Conservation (phyloP, 2,888 invertebrate species). For the Temnothorax unifasciatus region DNA sequence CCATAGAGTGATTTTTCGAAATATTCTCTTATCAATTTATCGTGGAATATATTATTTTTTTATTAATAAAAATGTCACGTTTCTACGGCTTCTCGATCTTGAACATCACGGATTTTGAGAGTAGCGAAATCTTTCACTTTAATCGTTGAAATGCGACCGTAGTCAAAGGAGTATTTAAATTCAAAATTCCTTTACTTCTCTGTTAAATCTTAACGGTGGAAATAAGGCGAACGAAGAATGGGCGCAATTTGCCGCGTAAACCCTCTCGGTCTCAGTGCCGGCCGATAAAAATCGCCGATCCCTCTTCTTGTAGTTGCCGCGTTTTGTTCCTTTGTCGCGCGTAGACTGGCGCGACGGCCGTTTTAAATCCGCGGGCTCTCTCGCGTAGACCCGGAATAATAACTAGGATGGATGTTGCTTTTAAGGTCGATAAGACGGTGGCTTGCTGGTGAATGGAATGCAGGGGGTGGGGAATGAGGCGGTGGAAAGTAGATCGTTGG, state of each 20-base stretch:
- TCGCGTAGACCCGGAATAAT: conserved; percentile 63
- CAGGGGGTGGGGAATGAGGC: background rate
- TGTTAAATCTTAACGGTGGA: conserved; percentile 13
- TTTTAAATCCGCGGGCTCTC: conserved; percentile 52
- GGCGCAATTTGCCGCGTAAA: conserved; percentile 26
- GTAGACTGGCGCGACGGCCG: background rate
- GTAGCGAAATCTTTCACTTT: background rate
- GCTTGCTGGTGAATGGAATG: conserved; percentile 25
- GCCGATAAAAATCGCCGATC: conserved; percentile 51
- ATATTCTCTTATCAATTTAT: background rate
- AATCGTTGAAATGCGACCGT: background rate
- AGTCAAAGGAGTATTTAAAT: conserved; percentile 12
- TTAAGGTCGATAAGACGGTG: conserved; percentile 58
- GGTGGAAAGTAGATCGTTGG: conserved; percentile 29
- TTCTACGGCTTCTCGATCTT: background rate
- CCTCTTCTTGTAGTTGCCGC: background rate
- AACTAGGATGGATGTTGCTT: conserved; percentile 68
- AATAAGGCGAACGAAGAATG: conserved; percentile 13
- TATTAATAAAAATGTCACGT: background rate
- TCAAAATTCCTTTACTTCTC: conserved; percentile 7
- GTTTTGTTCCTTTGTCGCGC: conserved; percentile 47
- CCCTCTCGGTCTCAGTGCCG: conserved; percentile 12
- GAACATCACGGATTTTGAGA: background rate
- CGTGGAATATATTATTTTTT: background rate
- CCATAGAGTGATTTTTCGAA: background rate